phyloP scores from a whole-genome alignment of 1,140 invertebrate genomes.

The Bombus sibiricus region DNA sequence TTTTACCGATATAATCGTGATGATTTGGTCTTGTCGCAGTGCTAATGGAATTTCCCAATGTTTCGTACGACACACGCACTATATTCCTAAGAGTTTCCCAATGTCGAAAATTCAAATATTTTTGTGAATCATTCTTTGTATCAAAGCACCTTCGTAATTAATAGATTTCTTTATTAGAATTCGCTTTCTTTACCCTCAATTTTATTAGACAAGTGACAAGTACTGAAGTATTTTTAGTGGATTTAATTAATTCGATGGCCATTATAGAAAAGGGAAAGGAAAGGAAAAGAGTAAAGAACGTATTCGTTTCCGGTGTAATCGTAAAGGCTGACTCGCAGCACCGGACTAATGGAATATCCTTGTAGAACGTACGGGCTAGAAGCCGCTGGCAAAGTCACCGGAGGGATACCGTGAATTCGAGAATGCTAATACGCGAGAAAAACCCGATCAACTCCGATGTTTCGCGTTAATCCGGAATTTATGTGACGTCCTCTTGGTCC shows the following conservation, averaged over 20 bases:
- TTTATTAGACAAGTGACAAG: neutral
- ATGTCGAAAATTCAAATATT: too few species aligned
- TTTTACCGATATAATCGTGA: too few species aligned
- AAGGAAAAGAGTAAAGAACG: neutral
- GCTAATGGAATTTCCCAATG: too few species aligned
- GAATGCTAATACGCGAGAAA: neutral
- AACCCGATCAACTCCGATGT: neutral
- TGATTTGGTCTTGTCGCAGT: too few species aligned
- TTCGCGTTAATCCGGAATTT: conserved; percentile 1
- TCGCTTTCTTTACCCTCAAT: accelerated
- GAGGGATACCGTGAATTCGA: neutral
- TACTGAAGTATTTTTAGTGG: neutral
- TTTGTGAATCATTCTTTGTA: too few species aligned
- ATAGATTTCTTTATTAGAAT: neutral
- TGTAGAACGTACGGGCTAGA: neutral
- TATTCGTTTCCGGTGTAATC: neutral
- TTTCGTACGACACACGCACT: too few species aligned
- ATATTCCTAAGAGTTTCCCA: too few species aligned
- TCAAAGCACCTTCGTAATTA: too few species aligned
- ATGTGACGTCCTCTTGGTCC: neutral
- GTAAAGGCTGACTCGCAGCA: neutral
- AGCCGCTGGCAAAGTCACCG: conserved; percentile 1
- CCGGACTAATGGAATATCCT: conserved; percentile 12
- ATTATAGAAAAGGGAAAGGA: neutral
- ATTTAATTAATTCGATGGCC: neutral